Evolutionary conservation across 2,113 vertebrate species (phyloP), one percentile per base, ranked within the genome.

Genomic region (Galbula dea): DNA sequence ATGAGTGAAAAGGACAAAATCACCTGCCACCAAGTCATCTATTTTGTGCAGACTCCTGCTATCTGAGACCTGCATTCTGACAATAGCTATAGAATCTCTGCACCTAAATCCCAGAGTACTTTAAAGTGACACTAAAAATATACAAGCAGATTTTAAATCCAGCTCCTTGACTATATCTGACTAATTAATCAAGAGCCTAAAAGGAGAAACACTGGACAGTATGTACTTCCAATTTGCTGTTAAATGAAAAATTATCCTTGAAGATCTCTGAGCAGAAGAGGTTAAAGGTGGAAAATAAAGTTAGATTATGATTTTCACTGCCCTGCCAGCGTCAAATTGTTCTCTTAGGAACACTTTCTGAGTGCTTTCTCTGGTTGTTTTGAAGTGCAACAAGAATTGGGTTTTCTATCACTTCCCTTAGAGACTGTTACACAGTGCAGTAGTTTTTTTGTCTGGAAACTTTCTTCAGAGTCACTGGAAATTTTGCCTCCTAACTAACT

Each of bases 231-330:
- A 92, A 6, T 69, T 74, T 87, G 36, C 68, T 89, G 61, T 82
- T 91, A 74, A 88, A 86, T 83, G 61, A 84, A 93, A 87, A 92
- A 68, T 92, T 86, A 51, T 45, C 46, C 81, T 89, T 75, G 29
- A 82, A 82, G 41, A 84, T 89, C 88, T 90, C 80, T 57, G 55
- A 93, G 62, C 54, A 78, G 86, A 36, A 82, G 62, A 90, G 41
- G 7, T 73, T 92, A 79, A 79, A 93, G 69, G 76, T 94, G 90
- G 88, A 92, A 95, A 92, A 86, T 93, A 29, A 9, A 65, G 61
- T 92, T 82, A 88, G 57, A 74, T 92, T 57, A 66, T 92, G 77
- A 84, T 61, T 86, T 88, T 94, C 19, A 22, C 23, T 88, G 69
- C 26, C 36, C 41, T 83, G 57, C 57, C 76, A 81, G 52, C 75